Percentiles rank a stretch among this genome's conserved stretches.
phyloP scores from a whole-genome alignment of 2,113 vertebrate species.

The Strix aluco region DNA sequence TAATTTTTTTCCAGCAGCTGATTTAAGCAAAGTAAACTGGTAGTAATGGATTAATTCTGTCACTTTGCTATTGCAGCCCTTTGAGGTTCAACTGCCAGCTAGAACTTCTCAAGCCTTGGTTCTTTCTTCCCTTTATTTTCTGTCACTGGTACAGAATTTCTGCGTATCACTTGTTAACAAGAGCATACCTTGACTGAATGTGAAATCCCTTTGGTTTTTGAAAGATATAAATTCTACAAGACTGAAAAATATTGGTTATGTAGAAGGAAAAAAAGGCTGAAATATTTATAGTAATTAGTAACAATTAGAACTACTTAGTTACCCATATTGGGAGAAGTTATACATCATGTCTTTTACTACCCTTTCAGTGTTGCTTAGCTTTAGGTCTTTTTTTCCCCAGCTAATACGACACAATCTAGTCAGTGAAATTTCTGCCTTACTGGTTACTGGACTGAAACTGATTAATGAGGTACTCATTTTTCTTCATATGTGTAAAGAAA shows the following conservation, averaged over 20 bases:
- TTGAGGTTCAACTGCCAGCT: background rate
- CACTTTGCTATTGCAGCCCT: background rate
- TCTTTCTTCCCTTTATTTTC: background rate
- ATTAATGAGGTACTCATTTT: conserved; percentile 6
- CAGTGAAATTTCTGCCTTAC: background rate
- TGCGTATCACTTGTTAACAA: background rate
- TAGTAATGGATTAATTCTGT: background rate
- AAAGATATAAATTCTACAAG: background rate
- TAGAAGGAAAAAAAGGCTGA: background rate
- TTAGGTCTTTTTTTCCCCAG: background rate
- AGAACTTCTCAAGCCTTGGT: background rate
- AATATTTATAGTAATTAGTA: background rate
- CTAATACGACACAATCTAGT: background rate
- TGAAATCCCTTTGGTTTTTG: background rate
- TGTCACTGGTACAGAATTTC: background rate
- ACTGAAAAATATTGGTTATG: background rate
- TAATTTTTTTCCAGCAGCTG: background rate
- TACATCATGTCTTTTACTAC: background rate
- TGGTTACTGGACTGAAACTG: background rate
- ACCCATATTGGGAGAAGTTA: background rate
- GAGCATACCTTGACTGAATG: background rate
- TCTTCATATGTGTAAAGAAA: background rate
- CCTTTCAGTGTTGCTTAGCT: background rate
- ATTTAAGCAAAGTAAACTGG: background rate
- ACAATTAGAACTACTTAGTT: background rate